phyloP scores from a whole-genome alignment of 1,140 invertebrate genomes.

The Drosophila pachea region DNA sequence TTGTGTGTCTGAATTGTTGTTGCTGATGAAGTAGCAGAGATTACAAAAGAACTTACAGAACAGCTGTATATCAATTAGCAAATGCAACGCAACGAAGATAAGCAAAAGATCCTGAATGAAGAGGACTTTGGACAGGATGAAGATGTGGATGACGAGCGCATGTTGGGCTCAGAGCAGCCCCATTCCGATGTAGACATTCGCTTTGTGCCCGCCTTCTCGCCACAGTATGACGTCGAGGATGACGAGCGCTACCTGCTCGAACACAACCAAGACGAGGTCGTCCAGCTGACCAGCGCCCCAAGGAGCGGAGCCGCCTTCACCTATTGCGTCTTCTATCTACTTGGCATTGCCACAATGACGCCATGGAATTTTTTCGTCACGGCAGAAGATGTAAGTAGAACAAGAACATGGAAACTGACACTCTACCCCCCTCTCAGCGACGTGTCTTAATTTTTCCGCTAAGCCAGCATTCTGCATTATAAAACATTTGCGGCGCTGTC shows the following conservation, averaged over 20 bases:
- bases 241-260: constrained; percentile 44
- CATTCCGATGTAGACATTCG: background rate
- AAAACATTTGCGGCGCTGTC: constrained; percentile 28
- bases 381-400: constrained; percentile 90
- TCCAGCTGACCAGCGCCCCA: constrained; percentile 79
- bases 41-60: background rate
- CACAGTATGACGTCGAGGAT: constrained; percentile 16
- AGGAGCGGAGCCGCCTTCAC: constrained; percentile 83
- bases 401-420: background rate
- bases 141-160: constrained; percentile 38
- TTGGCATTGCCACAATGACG: constrained; percentile 93
- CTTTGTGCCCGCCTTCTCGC: constrained; percentile 61
- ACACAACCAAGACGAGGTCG: constrained; percentile 47
- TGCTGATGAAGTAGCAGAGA: constrained; percentile 22
- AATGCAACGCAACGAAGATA: constrained; percentile 22
- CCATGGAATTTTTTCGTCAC: constrained; percentile 98
- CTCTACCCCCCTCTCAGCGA: constrained; percentile 33
- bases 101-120: constrained; percentile 11
- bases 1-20: constrained; percentile 2
- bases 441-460: constrained; percentile 5
- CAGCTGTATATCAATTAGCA: constrained; percentile 13
- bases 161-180: constrained; percentile 16
- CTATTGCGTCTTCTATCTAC: constrained; percentile 92
- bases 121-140: constrained; percentile 20
- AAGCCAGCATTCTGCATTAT: constrained; percentile 21